Base-by-base conservation (phyloP, 2,797 vertebrate genomes). In the Lepidocolaptes lacrymiger region DNA sequence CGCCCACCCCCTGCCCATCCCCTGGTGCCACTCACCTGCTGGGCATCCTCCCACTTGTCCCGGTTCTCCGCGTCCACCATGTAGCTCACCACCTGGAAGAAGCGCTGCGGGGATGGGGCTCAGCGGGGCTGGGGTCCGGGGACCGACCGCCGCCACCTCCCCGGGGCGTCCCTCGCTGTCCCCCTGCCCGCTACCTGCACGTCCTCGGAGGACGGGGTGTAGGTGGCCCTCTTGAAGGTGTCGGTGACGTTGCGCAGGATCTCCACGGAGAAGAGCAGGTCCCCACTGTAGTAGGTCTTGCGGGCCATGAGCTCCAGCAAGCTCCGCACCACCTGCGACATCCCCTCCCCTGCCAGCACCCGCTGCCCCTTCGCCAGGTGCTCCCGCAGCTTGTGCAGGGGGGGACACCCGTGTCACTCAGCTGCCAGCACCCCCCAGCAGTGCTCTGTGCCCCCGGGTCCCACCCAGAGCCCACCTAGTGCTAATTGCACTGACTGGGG, bases 161-260 rank as follows among this genome's bases (percentile, higher is more conserved):
- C 86, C 17, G 10, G n/a, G n/a, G 51, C 2, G 23, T 56, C 74
- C 84, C 87, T 61, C 11, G 11, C 27, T 0, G n/a, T 26, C 63
- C 87, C 91, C 71, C 43, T 2, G 14, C 32, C 66, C 32, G 6
- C 85, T 94, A 99, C 99, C 99, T 99, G 99, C 98, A 99, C 99
- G 26, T 99, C 99, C 97, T 99, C 99, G 44, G 99, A 98, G 87
- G 99, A 99, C 85, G 99, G 99, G 97, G 98, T 98, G 96, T 99
- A 99, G 97, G 99, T 99, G 98, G 99, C 99, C 98, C 99, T 99
- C 98, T 99, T 99, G 98, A 99, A 99, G 98, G 99, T 99, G 98
- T 99, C 99, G 73, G 99, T 99, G 98, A 99, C 99, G 85, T 99
- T 99, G 98, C 99, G 99, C 97, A 99, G 98, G 98, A 99, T 99